Conservation (phyloP, 1,140 invertebrate species). For the Drosophila ficusphila region DNA sequence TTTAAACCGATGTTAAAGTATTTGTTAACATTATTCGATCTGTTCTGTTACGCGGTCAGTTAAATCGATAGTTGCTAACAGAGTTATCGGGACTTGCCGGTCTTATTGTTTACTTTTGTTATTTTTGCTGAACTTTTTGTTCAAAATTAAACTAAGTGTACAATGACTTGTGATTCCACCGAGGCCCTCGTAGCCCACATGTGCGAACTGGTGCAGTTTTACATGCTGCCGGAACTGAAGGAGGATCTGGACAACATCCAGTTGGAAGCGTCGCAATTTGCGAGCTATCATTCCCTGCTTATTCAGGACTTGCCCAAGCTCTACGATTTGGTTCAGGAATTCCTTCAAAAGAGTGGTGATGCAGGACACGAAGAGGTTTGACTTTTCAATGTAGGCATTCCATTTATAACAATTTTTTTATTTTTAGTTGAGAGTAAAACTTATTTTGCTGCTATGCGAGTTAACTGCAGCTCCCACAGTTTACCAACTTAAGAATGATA, state of each 20-base stretch:
- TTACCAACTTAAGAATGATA: constrained; percentile 26
- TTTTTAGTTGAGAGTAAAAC: constrained; percentile 47
- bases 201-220: constrained; percentile 52
- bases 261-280: constrained; percentile 38
- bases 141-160: background rate
- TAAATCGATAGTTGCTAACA: background rate
- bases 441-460: constrained; percentile 58
- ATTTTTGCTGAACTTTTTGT: background rate
- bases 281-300: constrained; percentile 44
- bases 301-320: constrained; percentile 48
- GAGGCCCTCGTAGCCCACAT: constrained; percentile 25
- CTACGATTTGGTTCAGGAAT: constrained; percentile 57
- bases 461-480: constrained; percentile 44
- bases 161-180: constrained; percentile 22
- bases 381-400: background rate
- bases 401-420: background rate
- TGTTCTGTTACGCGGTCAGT: background rate
- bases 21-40: background rate
- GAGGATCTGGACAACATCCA: constrained; percentile 50
- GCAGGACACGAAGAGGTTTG: constrained; percentile 27
- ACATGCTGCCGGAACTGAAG: constrained; percentile 58
- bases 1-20: too few relatives aligned
- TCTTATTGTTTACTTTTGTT: constrained; percentile 8
- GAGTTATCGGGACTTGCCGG: constrained; percentile 5
- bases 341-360: constrained; percentile 18